Conservation (phyloP, 2,888 invertebrate species). For the Globia sparganii region DNA sequence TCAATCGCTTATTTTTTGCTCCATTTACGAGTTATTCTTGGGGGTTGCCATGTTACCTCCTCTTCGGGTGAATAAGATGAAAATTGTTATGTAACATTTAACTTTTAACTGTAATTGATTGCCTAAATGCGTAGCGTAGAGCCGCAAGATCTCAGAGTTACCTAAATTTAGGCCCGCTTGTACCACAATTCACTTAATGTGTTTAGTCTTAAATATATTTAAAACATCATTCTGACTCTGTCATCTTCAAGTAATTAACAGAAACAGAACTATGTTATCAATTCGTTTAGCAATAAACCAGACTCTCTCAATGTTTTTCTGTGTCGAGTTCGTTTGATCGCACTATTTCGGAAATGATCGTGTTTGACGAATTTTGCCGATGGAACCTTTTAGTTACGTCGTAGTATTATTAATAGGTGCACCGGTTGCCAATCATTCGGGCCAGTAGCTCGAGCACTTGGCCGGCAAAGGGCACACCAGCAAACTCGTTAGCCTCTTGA, state of each 20-base stretch:
- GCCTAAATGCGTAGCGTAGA: neutral
- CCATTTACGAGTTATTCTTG: neutral
- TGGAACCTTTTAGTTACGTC: neutral
- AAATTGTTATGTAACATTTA: neutral
- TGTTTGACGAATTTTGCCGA: neutral
- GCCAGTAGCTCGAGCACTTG: slow-evolving; percentile 35
- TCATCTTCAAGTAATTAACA: neutral
- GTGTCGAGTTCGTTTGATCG: too few relatives aligned
- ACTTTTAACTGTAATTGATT: neutral
- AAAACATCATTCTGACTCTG: neutral
- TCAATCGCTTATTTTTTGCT: neutral
- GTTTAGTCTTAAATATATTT: too few relatives aligned
- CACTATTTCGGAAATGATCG: slow-evolving; percentile 3
- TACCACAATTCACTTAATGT: too few relatives aligned
- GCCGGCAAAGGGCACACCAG: slow-evolving; percentile 20
- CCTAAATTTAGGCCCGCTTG: neutral
- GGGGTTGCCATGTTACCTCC: neutral
- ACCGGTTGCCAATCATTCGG: slow-evolving; percentile 52
- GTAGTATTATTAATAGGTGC: slow-evolving; percentile 32
- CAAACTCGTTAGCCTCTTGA: slow-evolving; percentile 31
- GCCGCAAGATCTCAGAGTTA: neutral
- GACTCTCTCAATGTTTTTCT: neutral
- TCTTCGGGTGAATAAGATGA: neutral
- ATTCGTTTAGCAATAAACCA: neutral
- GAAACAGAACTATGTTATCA: neutral